Evolutionary conservation across 2,888 invertebrate species (phyloP).

Genomic region (Folsomia manolachei): DNA sequence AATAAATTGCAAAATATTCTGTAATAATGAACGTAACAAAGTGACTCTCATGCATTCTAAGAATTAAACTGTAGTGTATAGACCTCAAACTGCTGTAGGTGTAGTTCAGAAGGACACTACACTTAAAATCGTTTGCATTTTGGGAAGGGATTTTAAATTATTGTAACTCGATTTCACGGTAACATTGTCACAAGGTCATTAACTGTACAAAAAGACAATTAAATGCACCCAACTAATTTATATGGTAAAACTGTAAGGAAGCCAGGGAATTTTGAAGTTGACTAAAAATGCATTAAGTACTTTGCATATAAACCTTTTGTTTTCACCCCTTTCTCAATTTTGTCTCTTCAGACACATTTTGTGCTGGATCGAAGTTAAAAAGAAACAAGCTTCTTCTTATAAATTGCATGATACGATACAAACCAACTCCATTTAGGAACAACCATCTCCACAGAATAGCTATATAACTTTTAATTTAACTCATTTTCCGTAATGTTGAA

Average conservation of each 20-base stretch:
- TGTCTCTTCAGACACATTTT: neutral
- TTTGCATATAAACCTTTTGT: too few species aligned
- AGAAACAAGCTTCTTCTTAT: too few species aligned
- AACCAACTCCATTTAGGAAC: neutral
- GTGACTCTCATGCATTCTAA: too few species aligned
- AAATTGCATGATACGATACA: neutral
- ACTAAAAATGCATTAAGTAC: neutral
- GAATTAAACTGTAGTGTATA: neutral
- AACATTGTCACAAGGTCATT: neutral
- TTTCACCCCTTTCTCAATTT: neutral
- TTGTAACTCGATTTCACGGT: slow-evolving; percentile 1
- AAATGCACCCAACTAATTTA: neutral
- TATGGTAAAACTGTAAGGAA: neutral
- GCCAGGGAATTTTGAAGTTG: neutral
- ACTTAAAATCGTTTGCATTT: neutral
- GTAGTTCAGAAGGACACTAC: neutral
- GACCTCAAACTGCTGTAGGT: neutral
- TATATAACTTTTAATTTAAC: neutral
- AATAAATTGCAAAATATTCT: too few species aligned
- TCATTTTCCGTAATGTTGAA: neutral
- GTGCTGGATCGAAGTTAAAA: too few species aligned
- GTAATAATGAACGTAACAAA: too few species aligned
- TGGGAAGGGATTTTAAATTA: neutral
- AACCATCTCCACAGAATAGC: neutral
- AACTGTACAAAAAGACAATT: neutral